phyloP scores from a whole-genome alignment of 2,113 vertebrate species.

The Seriola dumerili region DNA sequence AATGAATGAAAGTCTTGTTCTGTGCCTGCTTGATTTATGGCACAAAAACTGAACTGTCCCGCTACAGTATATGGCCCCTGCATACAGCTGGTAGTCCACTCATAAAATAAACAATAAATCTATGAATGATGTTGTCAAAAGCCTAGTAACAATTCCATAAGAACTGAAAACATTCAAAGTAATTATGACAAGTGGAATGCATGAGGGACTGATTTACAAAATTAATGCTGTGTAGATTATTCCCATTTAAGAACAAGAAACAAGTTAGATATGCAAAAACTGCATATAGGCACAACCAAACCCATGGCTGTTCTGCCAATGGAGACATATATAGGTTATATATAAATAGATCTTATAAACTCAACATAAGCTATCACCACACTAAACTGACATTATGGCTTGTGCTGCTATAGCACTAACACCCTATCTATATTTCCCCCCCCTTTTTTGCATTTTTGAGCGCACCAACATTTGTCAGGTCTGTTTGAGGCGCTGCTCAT shows the following conservation, averaged over 20 bases:
- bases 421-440: neutral
- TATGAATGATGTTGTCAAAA: too few relatives aligned
- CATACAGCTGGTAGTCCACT: too few relatives aligned
- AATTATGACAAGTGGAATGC: neutral
- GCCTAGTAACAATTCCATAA: neutral
- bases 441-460: constrained; percentile 46
- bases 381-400: neutral
- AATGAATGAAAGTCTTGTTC: neutral
- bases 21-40: neutral
- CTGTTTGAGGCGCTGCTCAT: constrained; percentile 73
- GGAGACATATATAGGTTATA: neutral
- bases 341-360: constrained; percentile 9
- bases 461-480: constrained; percentile 45
- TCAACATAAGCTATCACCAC: neutral
- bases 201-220: neutral
- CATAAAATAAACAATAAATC: too few relatives aligned
- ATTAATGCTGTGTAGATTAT: neutral
- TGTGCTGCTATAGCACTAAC: neutral
- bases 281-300: neutral
- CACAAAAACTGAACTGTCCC: too few relatives aligned
- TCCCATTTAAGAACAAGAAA: neutral
- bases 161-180: neutral
- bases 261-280: neutral
- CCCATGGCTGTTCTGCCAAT: neutral
- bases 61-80: too few relatives aligned